Percentiles rank a stretch among this genome's conserved stretches.
Conservation (phyloP, 2,888 invertebrate species). For the Cephus runcator region DNA sequence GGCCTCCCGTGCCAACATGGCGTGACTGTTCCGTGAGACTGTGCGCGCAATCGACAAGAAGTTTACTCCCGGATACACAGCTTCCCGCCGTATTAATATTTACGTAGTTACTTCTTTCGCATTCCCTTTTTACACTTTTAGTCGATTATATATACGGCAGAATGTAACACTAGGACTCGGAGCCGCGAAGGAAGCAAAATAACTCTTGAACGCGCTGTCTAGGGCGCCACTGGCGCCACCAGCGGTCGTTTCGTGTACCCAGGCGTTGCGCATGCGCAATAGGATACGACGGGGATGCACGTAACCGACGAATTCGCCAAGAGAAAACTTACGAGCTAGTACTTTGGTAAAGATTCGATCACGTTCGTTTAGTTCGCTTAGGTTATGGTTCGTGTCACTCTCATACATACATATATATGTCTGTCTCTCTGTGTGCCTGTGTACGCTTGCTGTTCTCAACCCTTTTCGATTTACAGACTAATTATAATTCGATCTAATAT, state of each 20-base stretch:
- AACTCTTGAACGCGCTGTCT: not conserved
- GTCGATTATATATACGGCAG: not conserved
- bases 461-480: slow-evolving; percentile 31
- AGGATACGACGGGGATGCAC: not conserved
- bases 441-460: not conserved
- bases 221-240: not conserved
- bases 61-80: not conserved
- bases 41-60: not conserved
- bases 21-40: not conserved
- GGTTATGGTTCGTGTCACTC: slow-evolving; percentile 30
- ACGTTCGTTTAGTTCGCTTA: slow-evolving; percentile 36
- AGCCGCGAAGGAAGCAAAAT: not conserved
- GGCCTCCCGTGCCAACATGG: not conserved
- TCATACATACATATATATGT: not conserved
- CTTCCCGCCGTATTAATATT: not conserved
- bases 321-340: slow-evolving; percentile 52
- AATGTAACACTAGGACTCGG: not conserved
- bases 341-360: slow-evolving; percentile 54
- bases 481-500: slow-evolving; percentile 38
- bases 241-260: not conserved
- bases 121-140: not conserved
- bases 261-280: not conserved
- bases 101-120: not conserved
- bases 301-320: not conserved
- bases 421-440: not conserved